Evolutionary conservation across 2,797 vertebrate species (phyloP).

Genomic region (Eulemur albifrons): DNA sequence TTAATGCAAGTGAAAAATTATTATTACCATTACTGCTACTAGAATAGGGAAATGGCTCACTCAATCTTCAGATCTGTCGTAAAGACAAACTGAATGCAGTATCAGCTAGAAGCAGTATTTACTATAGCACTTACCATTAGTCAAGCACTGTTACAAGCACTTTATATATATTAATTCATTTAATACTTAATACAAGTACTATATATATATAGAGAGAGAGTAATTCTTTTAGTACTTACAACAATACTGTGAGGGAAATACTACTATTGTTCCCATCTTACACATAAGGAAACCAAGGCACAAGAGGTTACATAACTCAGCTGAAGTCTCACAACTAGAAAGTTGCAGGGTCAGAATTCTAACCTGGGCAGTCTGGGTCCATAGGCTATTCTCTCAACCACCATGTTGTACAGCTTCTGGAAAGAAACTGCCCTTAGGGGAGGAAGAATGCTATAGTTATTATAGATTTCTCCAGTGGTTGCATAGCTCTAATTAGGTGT

Average conservation of each 20-base stretch:
- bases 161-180: neutral
- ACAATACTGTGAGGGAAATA: neutral
- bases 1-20: neutral
- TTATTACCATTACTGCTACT: neutral
- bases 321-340: neutral
- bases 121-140: neutral
- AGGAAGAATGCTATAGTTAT: neutral
- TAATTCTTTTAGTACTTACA: neutral
- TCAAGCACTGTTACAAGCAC: neutral
- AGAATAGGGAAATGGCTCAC: neutral
- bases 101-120: neutral
- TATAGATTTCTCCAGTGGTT: neutral
- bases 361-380: neutral
- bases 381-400: neutral
- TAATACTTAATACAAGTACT: neutral
- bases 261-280: neutral
- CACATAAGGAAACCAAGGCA: neutral
- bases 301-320: neutral
- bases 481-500: neutral
- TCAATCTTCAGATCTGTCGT: conserved; percentile 8
- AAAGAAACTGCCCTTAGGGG: neutral
- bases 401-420: neutral
- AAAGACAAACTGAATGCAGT: neutral
- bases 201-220: neutral
- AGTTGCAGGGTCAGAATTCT: neutral